Conservation (phyloP, 2,888 invertebrate genomes). For the Archips xylosteana region DNA sequence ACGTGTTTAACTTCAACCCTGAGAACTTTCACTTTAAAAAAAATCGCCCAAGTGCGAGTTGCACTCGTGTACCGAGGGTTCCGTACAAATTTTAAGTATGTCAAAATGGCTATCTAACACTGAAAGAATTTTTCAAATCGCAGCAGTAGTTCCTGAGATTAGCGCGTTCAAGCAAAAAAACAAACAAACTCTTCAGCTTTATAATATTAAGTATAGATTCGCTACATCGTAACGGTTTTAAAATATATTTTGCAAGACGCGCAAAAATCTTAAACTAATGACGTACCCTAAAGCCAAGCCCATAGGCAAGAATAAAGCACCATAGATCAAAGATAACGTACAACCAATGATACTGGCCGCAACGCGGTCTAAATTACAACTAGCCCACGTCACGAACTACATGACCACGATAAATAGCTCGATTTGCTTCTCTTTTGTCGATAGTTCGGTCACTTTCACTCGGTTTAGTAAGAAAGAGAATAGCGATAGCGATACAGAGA, state of each 20-base stretch:
- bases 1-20: no score
- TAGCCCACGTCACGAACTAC: slow-evolving; percentile 9
- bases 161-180: no score
- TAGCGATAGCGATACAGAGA: background rate
- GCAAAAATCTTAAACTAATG: slow-evolving; percentile 3
- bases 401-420: background rate
- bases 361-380: slow-evolving; percentile 19
- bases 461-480: background rate
- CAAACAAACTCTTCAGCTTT: no score
- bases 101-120: no score
- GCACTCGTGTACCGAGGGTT: no score
- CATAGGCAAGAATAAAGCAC: slow-evolving; percentile 18
- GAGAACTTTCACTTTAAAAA: no score
- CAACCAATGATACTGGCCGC: slow-evolving; percentile 21
- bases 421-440: background rate
- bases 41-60: no score
- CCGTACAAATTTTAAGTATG: no score
- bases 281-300: slow-evolving; percentile 3
- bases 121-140: no score
- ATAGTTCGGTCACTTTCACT: background rate
- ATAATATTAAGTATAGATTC: no score
- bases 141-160: no score
- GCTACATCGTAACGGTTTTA: background rate
- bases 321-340: slow-evolving; percentile 28
- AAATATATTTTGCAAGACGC: background rate